Base-by-base conservation (phyloP, 2,113 vertebrate species). In the Leucopternis melanops region DNA sequence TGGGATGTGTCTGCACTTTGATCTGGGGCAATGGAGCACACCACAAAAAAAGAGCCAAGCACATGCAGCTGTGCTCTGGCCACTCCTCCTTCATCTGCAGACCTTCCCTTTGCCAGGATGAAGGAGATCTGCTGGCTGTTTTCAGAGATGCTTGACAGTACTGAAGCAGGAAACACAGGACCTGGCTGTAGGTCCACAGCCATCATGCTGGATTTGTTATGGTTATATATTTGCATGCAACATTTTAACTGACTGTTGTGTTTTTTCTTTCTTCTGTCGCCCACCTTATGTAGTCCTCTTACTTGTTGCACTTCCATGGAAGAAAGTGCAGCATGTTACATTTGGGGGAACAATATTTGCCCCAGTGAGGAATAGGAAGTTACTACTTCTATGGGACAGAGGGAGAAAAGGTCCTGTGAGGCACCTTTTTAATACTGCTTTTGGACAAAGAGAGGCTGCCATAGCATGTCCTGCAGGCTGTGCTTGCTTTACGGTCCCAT, bases 401-500 rank as follows among this genome's bases (percentile, higher is more conserved):
- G 8, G 17, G 23, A 74, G 34, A 45, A 58, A 79, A 52, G 26
- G 11, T 57, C 22, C 5, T 8, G 9, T n/a, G 7, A 81, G 10
- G 6, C 14, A 55, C 6, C 5, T 57, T 84, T 67, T 63, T 81
- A 42, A 34, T 38, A 55, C 5, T 0, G 1, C 5, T 31, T 69
- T 63, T 50, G 32, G 54, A 52, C 29, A 61, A 74, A 65, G 42
- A 29, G 25, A 61, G 13, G 6, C 10, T 71, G 20, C 15, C 3
- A 2, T 26, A 79, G 5, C 5, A 21, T 4, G 1, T 75, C 8
- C 9, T 52, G 5, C 2, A 63, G 22, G 12, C 16, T 74, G 5
- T 38, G 25, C 3, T 2, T 1, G 1, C 17, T 36, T 23, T 50
- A 22, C 1, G 0, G 23, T 52, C 15, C n/a, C 2, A 0, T n/a